phyloP scores from a whole-genome alignment of 2,113 vertebrate genomes.

The Progne subis region DNA sequence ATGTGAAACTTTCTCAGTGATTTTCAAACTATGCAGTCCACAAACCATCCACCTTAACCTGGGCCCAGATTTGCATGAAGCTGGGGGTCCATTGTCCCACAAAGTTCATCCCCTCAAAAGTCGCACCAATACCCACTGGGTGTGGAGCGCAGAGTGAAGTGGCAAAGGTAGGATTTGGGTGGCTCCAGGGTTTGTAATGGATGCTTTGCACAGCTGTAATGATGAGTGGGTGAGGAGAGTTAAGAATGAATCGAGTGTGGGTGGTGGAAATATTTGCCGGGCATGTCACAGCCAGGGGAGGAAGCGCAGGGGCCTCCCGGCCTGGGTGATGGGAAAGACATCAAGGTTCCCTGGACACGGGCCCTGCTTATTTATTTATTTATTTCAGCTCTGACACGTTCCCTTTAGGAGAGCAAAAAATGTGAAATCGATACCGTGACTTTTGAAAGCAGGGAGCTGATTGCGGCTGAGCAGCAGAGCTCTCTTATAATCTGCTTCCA shows the following conservation, averaged over 20 bases:
- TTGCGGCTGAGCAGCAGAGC: slow-evolving; percentile 64
- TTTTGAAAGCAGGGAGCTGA: slow-evolving; percentile 61
- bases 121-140: neutral
- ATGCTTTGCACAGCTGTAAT: slow-evolving; percentile 46
- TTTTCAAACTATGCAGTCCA: neutral
- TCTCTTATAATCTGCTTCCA: slow-evolving; percentile 81
- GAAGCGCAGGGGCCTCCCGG: neutral
- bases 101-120: neutral
- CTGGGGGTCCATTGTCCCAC: neutral
- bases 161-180: slow-evolving; percentile 5
- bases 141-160: neutral
- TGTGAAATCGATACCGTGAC: slow-evolving; percentile 67
- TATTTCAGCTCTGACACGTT: slow-evolving; percentile 63
- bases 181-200: slow-evolving; percentile 25
- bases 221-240: slow-evolving; percentile 51
- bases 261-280: slow-evolving; percentile 56
- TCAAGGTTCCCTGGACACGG: slow-evolving; percentile 33
- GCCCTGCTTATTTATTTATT: slow-evolving; percentile 60
- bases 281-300: slow-evolving; percentile 39
- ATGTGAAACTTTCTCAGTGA: neutral
- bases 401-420: slow-evolving; percentile 72
- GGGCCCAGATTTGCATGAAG: neutral
- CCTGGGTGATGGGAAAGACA: neutral
- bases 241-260: slow-evolving; percentile 49
- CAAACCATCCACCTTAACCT: slow-evolving; percentile 10